Evolutionary conservation across 2,797 vertebrate species (phyloP).

Genomic region (Otolemur crassicaudatus): DNA sequence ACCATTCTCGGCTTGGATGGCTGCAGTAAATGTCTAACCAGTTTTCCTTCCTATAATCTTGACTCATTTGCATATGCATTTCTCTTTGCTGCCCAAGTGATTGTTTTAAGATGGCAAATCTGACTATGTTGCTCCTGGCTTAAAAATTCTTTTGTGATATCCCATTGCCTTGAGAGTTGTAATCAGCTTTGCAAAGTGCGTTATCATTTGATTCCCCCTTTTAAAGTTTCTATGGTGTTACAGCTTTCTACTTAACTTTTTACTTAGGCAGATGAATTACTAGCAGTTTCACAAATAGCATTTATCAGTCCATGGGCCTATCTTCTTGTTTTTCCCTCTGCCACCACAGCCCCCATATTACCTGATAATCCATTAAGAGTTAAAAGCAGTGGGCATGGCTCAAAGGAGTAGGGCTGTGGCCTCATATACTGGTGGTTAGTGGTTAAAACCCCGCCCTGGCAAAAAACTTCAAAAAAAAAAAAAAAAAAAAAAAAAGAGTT

Average conservation of each 20-base stretch:
- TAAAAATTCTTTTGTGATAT: not conserved
- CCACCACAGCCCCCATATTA: rapidly evolving
- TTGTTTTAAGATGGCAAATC: not conserved
- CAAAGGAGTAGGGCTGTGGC: too few species aligned
- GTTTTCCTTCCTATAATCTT: not conserved
- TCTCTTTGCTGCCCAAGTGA: not conserved
- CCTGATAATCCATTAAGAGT: not conserved
- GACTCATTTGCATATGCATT: not conserved
- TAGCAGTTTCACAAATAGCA: not conserved
- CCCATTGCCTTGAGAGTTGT: not conserved
- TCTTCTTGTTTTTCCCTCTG: not conserved
- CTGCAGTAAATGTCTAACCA: not conserved
- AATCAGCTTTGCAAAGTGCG: not conserved
- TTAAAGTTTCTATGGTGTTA: not conserved
- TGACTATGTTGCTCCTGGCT: not conserved
- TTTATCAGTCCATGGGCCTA: not conserved
- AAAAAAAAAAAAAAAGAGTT: not conserved
- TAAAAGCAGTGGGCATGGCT: not conserved
- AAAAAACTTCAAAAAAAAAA: too few species aligned
- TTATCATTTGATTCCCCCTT: not conserved
- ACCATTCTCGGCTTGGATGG: not conserved
- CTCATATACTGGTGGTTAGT: too few species aligned
- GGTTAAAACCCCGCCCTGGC: too few species aligned
- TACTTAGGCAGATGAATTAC: not conserved
- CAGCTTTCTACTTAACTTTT: not conserved